Evolutionary conservation across 1,140 invertebrate genomes (phyloP), one percentile per base, ranked within the genome.

Genomic region (Drosophila setifemur): DNA sequence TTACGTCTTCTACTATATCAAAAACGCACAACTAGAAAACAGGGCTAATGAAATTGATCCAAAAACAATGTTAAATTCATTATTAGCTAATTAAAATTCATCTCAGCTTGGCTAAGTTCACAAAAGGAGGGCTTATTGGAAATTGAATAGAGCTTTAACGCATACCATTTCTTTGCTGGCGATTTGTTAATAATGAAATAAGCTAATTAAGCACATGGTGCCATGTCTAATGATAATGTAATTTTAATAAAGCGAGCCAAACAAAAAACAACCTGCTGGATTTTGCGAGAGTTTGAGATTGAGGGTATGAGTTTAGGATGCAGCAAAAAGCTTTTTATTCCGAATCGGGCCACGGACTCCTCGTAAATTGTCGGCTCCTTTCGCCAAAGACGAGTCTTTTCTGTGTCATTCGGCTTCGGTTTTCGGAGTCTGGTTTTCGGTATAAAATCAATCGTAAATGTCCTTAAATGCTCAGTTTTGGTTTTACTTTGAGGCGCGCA

Each of bases 381-480:
- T 53, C 45, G 53, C 50, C 42, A 48, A 52, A 55, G 35, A 35
- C 64, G 40, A 72, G 4, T 8, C 40, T 55, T 85, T 85, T 85
- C 79, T 74, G 74, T 83, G 79, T 74, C 79, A 76, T 35, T 71
- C 70, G 57, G 44, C 23, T 43, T 63, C 47, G 39, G 64, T 28
- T 72, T 63, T 72, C 61, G 54, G 66, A 49, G 21, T 66, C 53
- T 40, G 52, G 42, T 48, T 47, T 85, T 85, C 81, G 73, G 73
- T 85, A 90, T 89, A 90, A 89, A 87, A 89, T 89, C 83, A 89
- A 88, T 89, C 73, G 79, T 79, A 81, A 90, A 81, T 78, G 78
- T 77, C 79, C 83, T 88, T 88, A 81, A 89, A 77, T 81, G 86
- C 77, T 89, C 66, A 88, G 83, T 90, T 77, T 81, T 89, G 77